Conservation (phyloP, 2,888 invertebrate species). For the Pyrrhia umbra region DNA sequence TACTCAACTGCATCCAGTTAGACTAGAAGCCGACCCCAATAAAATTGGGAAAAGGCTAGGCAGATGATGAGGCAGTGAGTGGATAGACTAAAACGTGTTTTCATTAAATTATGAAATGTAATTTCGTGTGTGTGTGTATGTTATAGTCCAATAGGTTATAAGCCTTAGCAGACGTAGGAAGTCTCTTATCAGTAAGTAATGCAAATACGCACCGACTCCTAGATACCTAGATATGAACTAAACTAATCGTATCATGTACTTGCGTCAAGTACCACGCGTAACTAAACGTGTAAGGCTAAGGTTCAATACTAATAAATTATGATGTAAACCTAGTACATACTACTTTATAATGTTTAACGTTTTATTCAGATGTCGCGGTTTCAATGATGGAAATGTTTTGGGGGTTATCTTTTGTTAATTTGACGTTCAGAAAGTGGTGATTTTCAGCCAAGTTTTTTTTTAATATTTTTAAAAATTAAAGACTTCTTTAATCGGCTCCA, state of each 20-base stretch:
- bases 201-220: background rate
- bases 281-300: constrained; percentile 9
- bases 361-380: background rate
- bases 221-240: background rate
- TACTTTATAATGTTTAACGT: background rate
- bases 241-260: background rate
- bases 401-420: too few relatives aligned
- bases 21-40: too few relatives aligned
- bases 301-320: constrained; percentile 26
- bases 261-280: constrained; percentile 22
- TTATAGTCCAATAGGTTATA: background rate
- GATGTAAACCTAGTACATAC: constrained; percentile 8
- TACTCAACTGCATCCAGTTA: too few relatives aligned
- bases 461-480: too few relatives aligned
- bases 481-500: too few relatives aligned
- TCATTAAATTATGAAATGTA: background rate
- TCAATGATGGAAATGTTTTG: too few relatives aligned
- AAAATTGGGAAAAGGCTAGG: too few relatives aligned
- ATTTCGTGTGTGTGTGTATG: background rate
- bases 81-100: too few relatives aligned
- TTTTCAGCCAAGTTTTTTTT: too few relatives aligned
- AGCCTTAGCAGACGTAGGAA: background rate
- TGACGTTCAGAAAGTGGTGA: too few relatives aligned
- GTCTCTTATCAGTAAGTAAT: background rate
- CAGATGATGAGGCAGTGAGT: too few relatives aligned